phyloP scores from a whole-genome alignment of 2,113 vertebrate genomes.

The Nyctibius bracteatus region DNA sequence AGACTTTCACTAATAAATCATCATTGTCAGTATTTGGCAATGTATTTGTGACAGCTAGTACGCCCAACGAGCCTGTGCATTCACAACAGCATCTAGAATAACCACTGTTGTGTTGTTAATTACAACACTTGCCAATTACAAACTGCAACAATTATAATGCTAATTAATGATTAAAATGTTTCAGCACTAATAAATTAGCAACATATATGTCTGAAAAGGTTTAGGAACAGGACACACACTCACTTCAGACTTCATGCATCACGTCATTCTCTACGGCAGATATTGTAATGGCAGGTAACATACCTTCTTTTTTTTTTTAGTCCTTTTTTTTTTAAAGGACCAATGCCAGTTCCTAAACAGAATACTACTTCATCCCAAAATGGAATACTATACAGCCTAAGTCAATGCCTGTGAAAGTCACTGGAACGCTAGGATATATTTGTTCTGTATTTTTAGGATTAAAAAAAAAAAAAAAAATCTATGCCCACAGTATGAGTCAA shows the following conservation, averaged over 20 bases:
- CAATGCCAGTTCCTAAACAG: not conserved
- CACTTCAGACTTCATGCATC: accelerated
- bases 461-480: not conserved
- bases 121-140: not conserved
- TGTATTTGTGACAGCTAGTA: not conserved
- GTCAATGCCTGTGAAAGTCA: slow-evolving; percentile 7
- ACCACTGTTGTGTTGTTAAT: not conserved
- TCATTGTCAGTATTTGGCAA: not conserved
- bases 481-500: not conserved
- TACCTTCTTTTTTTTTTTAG: too few species aligned
- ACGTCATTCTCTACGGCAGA: not conserved
- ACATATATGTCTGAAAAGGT: not conserved
- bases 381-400: not conserved
- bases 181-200: not conserved
- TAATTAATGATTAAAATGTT: not conserved
- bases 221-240: not conserved
- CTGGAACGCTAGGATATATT: not conserved
- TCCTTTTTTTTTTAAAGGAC: not conserved
- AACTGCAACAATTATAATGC: not conserved
- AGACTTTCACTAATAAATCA: not conserved
- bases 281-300: not conserved
- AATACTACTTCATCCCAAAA: not conserved
- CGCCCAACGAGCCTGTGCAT: accelerated
- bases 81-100: not conserved
- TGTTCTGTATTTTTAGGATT: not conserved